Evolutionary conservation across 2,888 invertebrate genomes (phyloP).

Genomic region (Lumbricus terrestris): DNA sequence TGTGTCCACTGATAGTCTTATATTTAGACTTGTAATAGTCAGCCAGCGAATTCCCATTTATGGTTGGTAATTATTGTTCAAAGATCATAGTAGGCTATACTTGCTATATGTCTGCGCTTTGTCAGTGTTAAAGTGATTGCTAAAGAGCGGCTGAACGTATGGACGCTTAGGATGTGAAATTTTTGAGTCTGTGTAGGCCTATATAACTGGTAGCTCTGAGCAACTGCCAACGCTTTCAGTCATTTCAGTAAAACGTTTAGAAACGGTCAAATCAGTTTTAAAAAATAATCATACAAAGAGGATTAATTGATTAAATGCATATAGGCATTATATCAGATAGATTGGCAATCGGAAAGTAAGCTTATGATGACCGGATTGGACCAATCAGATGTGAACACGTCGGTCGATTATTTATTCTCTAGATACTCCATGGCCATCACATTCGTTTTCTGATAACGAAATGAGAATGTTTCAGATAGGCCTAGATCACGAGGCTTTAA

Average conservation of each 20-base stretch:
- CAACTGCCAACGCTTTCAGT: too few species aligned
- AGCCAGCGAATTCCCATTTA: background rate
- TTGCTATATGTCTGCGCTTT: background rate
- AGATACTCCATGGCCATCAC: background rate
- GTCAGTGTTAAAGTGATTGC: too few species aligned
- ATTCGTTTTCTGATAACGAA: background rate
- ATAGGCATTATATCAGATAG: background rate
- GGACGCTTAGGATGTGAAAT: background rate
- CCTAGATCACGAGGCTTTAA: background rate
- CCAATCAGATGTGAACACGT: background rate
- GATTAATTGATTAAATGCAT: background rate
- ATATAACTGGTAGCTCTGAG: too few species aligned
- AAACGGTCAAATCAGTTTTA: background rate
- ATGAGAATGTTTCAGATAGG: background rate
- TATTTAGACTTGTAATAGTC: background rate
- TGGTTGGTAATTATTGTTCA: background rate
- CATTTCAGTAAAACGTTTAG: background rate
- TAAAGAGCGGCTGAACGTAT: background rate
- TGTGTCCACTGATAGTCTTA: background rate
- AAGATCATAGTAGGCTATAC: background rate
- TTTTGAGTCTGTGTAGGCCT: background rate
- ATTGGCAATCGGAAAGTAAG: background rate
- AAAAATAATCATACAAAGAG: background rate
- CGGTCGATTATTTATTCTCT: background rate
- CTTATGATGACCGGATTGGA: background rate